Base-by-base conservation (phyloP, 1,140 invertebrate genomes). In the Drosophila sturtevanti region DNA sequence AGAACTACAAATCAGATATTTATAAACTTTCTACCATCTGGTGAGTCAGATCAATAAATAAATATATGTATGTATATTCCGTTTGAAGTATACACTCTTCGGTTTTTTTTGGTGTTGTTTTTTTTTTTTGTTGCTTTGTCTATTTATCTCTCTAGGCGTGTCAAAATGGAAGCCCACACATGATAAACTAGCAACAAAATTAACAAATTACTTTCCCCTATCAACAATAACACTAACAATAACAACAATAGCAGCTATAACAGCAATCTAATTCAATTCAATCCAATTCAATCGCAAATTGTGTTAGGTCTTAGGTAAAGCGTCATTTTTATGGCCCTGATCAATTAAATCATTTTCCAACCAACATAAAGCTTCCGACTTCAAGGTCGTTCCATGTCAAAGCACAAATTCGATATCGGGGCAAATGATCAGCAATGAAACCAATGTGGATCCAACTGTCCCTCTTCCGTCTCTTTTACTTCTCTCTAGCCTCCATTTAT, bases 181-280 rank as follows among this genome's bases (percentile, higher is more conserved):
- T 51, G 61, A 72, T 67, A 78, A 21, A 48, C 41, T 10, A 48
- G 21, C 18, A 48, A 48, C 41, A 48, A 48, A 44, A 62, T 68
- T 61, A 64, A 80, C 77, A 78, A 86, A 79, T 86, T 87, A 86
- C 82, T 86, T 86, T 86, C 82, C 87, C 82, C 76, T 65, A 78
- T 74, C 72, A 37, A 64, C 67, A 81, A 68, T 58, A 63, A 55
- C 9, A 31, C 62, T 11, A 34, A 77, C 72, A 37, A 64, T 61
- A 81, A 68, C 62, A 63, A 55, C 9, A 31, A 68, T 11, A 34
- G 27, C 16, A 70, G n/a, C 24, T n/a, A n/a, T n/a, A 63, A 51
- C 34, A 55, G 41, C 27, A 44, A 37, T 59, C 44, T 34, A 76
- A 76, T 69, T 76, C 69, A 84, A 86, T 81, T 78, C 74, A 86